These are phyloP conservation scores for Noctua janthe DNA, from an alignment of 2,888 invertebrate genomes.

Conservation along the genomic window DNA sequence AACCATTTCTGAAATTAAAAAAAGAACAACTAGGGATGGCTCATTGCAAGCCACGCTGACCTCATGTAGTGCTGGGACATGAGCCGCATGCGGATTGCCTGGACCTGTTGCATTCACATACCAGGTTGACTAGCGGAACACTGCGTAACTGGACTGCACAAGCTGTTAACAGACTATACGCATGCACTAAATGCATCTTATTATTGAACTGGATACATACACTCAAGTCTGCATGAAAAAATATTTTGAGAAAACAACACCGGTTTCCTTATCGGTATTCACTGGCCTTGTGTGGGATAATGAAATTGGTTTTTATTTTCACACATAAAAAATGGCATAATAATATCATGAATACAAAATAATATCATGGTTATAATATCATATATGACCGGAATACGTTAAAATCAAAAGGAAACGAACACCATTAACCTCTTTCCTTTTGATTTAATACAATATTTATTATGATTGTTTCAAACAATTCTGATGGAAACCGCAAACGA, in stretches of 20 bases:
- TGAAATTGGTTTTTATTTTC: slow-evolving; percentile 6
- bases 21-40: slow-evolving; percentile 18
- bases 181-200: slow-evolving; percentile 51
- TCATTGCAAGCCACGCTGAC: slow-evolving; percentile 40
- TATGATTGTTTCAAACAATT: slow-evolving; percentile 7
- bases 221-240: background rate
- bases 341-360: background rate
- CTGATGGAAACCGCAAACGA: slow-evolving; percentile 8
- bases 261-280: slow-evolving; percentile 8
- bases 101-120: slow-evolving; percentile 78
- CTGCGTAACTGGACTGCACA: slow-evolving; percentile 78
- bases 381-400: background rate
- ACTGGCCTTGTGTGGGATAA: slow-evolving; percentile 8
- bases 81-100: slow-evolving; percentile 74
- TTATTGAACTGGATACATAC: slow-evolving; percentile 10
- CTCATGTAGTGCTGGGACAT: slow-evolving; percentile 49
- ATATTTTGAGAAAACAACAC: background rate
- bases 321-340: background rate
- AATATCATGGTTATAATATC: slow-evolving; percentile 1
- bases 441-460: background rate
- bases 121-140: slow-evolving; percentile 84
- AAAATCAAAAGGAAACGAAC: slow-evolving; percentile 1
- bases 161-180: slow-evolving; percentile 53
- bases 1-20: slow-evolving; percentile 3
- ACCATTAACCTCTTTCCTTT: slow-evolving; percentile 11